A percentile compares a stretch with the other conserved stretches of the same genome.
These are phyloP conservation scores for Novumbra hubbsi DNA, from an alignment of 2,797 vertebrate species.

Conservation along the genomic window DNA sequence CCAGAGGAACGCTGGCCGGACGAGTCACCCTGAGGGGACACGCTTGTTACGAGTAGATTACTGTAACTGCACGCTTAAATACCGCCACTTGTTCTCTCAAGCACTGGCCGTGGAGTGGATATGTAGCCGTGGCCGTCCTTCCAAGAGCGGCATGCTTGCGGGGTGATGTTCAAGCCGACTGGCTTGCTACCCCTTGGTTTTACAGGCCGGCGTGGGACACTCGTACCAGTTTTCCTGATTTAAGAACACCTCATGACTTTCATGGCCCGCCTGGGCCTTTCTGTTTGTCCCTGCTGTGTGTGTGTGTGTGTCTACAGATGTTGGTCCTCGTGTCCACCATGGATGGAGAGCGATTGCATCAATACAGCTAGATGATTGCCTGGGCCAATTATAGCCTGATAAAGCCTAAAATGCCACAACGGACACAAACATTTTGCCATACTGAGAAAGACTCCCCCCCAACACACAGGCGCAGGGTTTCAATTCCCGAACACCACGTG, in stretches of 20 bases:
- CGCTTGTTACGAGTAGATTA: slow-evolving; percentile 15
- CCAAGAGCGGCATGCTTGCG: background rate
- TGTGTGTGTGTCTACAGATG: slow-evolving; percentile 30
- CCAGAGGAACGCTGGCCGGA: slow-evolving; percentile 31
- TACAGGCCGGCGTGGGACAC: background rate
- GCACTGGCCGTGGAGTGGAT: background rate
- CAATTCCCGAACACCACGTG: slow-evolving; percentile 36
- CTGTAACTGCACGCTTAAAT: background rate
- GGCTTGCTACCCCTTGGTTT: slow-evolving; percentile 6
- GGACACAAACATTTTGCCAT: slow-evolving; percentile 13
- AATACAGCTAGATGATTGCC: slow-evolving; percentile 47
- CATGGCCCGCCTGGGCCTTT: slow-evolving; percentile 9
- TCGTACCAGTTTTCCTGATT: slow-evolving; percentile 17
- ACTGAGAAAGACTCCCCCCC: background rate
- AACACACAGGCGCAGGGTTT: background rate
- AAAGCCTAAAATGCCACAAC: slow-evolving; percentile 43
- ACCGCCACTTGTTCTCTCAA: background rate
- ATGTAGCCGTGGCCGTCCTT: background rate
- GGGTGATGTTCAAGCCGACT: background rate
- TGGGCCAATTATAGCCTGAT: slow-evolving; percentile 45
- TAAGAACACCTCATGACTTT: background rate
- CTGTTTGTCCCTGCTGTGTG: slow-evolving; percentile 4
- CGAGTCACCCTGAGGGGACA: slow-evolving; percentile 17
- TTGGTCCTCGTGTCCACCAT: slow-evolving; percentile 8
- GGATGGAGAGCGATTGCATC: slow-evolving; percentile 45